These are phyloP conservation scores for Polypterus bichir DNA, from an alignment of 2,113 vertebrate species.

Conservation along the genomic window DNA sequence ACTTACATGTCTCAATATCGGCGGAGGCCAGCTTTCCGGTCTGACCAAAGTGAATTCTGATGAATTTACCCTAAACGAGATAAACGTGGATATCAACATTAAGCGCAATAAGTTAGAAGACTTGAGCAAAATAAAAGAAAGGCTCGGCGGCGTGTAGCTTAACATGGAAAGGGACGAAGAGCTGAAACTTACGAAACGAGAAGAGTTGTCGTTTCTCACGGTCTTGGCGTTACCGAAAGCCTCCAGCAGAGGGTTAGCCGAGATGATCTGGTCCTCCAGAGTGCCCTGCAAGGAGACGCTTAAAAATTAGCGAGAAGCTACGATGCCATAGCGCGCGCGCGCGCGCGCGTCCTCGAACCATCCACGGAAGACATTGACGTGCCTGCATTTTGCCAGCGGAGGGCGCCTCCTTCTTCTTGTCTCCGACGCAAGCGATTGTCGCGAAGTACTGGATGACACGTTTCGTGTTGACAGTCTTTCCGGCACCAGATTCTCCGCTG, in stretches of 20 bases:
- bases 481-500: constrained; percentile 51
- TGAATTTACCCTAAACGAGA: constrained; percentile 41
- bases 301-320: neutral
- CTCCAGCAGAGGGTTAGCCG: constrained; percentile 40
- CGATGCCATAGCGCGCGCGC: neutral
- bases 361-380: neutral
- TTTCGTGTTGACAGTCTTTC: constrained; percentile 45
- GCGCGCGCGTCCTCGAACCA: too few species aligned
- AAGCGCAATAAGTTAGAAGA: too few species aligned
- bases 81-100: neutral
- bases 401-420: constrained; percentile 19
- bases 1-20: constrained; percentile 45
- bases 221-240: constrained; percentile 52
- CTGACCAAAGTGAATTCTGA: constrained; percentile 42
- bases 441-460: constrained; percentile 49
- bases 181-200: constrained; percentile 32
- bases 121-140: too few species aligned
- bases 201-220: constrained; percentile 47
- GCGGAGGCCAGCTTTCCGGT: constrained; percentile 43
- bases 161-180: neutral
- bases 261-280: constrained; percentile 44
- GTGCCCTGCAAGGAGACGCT: constrained; percentile 28
- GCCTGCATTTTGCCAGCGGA: constrained; percentile 33
- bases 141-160: neutral
- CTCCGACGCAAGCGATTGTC: constrained; percentile 7